Evolutionary conservation across 2,797 vertebrate species (phyloP).

Genomic region (Parauchenoglanis punctatus): DNA sequence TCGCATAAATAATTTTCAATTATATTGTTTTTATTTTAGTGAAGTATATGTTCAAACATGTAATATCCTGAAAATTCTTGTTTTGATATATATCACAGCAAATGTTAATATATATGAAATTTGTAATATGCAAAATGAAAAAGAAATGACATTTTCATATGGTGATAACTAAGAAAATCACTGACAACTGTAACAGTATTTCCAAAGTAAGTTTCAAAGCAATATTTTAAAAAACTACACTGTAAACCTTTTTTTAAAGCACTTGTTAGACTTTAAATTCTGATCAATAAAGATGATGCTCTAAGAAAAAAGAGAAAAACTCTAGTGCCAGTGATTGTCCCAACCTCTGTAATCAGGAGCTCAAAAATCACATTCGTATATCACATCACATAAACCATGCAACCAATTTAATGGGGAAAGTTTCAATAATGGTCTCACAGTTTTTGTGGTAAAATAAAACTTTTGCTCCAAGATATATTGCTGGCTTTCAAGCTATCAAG

Average conservation of each 20-base stretch:
- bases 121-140: neutral
- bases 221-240: neutral
- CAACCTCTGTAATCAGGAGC: neutral
- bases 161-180: neutral
- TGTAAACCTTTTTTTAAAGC: neutral
- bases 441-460: neutral
- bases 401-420: neutral
- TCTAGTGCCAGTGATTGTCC: neutral
- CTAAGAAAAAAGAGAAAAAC: neutral
- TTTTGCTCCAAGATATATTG: neutral
- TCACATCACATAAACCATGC: no score
- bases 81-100: neutral
- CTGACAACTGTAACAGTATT: conserved; percentile 1
- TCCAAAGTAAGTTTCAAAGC: neutral
- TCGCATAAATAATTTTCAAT: neutral
- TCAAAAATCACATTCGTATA: neutral
- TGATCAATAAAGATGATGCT: neutral
- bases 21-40: neutral
- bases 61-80: neutral
- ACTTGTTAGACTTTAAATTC: neutral
- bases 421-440: neutral
- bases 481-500: neutral
- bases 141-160: neutral
- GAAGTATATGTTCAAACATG: neutral
- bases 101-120: neutral